phyloP scores from a whole-genome alignment of 2,888 invertebrate species.

The Sinohyriopsis cumingii region DNA sequence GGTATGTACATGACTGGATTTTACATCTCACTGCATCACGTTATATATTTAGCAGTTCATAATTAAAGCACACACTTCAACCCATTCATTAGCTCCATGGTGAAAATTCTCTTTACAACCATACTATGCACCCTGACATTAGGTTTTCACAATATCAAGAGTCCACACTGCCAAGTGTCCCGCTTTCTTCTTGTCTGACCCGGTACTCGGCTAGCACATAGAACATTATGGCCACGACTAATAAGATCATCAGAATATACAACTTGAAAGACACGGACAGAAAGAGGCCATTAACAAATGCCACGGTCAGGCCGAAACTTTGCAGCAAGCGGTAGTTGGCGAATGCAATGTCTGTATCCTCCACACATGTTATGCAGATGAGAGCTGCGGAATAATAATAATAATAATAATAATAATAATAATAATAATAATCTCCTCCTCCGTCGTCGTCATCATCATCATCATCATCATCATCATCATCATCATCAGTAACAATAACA shows the following conservation, averaged over 20 bases:
- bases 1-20: too few species aligned
- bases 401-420: not conserved
- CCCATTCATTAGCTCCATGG: too few species aligned
- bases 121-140: too few species aligned
- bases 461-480: too few species aligned
- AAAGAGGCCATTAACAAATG: slow-evolving; percentile 63
- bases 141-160: too few species aligned
- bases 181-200: slow-evolving; percentile 56
- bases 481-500: too few species aligned
- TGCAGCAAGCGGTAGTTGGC: slow-evolving; percentile 70
- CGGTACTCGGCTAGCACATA: slow-evolving; percentile 69
- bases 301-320: slow-evolving; percentile 66
- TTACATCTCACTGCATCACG: too few species aligned
- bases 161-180: slow-evolving; percentile 12
- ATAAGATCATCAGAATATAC: slow-evolving; percentile 65
- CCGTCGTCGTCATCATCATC: too few species aligned
- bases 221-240: slow-evolving; percentile 67
- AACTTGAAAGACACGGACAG: slow-evolving; percentile 64
- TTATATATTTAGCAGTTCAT: too few species aligned
- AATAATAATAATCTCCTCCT: too few species aligned
- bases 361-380: slow-evolving; percentile 67
- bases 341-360: slow-evolving; percentile 69
- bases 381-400: slow-evolving; percentile 54
- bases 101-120: too few species aligned
- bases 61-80: too few species aligned